Evolutionary conservation across 2,797 vertebrate genomes (phyloP).

Genomic region (Urocyon cinereoargenteus): DNA sequence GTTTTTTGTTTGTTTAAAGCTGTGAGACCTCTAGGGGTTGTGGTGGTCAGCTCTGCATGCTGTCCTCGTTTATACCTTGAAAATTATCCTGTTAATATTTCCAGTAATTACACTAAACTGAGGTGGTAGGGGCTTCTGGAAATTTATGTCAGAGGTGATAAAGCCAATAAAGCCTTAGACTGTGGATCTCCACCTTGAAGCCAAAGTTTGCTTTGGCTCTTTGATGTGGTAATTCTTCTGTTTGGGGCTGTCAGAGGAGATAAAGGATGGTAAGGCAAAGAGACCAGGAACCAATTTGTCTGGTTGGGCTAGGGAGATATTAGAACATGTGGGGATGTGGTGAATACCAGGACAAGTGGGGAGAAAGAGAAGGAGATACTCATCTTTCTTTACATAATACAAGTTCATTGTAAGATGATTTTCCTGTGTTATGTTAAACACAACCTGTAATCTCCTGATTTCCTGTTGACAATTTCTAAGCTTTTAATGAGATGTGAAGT

Average conservation of each 20-base stretch:
- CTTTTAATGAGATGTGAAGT: slow-evolving; percentile 63
- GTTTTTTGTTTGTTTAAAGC: background rate
- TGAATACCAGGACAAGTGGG: background rate
- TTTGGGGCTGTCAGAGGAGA: background rate
- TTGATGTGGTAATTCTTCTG: background rate
- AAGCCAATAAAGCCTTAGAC: background rate
- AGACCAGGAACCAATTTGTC: background rate
- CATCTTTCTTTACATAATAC: background rate
- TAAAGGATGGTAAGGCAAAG: background rate
- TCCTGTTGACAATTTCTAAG: slow-evolving; percentile 61
- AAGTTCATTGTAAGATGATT: slow-evolving; percentile 38
- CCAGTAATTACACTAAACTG: slow-evolving; percentile 1
- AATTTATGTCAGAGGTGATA: background rate
- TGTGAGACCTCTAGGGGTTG: background rate
- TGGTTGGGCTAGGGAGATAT: background rate
- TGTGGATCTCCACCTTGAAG: background rate
- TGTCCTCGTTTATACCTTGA: slow-evolving; percentile 20
- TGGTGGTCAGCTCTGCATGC: background rate
- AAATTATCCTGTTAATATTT: slow-evolving; percentile 53
- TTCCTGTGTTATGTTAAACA: slow-evolving; percentile 46
- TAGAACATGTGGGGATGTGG: background rate
- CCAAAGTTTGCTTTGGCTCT: slow-evolving; percentile 30
- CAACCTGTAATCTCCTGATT: slow-evolving; percentile 67
- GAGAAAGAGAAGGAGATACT: background rate
- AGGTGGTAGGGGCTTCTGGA: background rate